These are phyloP conservation scores for Bimastos eiseni DNA, from an alignment of 2,888 invertebrate species.

Conservation along the genomic window DNA sequence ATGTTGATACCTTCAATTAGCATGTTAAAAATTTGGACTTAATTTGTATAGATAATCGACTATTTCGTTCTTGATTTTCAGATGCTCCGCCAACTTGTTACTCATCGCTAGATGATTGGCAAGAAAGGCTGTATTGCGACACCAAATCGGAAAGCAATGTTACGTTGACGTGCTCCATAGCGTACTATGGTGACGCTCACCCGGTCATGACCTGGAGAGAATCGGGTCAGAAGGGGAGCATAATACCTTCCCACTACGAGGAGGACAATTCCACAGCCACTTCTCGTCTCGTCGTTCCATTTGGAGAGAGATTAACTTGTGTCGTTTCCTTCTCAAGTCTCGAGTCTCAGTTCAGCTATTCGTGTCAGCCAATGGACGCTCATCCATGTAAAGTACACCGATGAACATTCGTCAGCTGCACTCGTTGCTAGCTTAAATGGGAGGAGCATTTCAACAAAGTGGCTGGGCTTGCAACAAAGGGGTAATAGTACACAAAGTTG, in stretches of 20 bases:
- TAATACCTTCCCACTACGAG: background rate
- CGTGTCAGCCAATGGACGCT: background rate
- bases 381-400: background rate
- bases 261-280: background rate
- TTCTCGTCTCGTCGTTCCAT: background rate
- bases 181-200: background rate
- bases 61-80: background rate
- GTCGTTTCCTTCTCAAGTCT: background rate
- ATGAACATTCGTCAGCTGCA: background rate
- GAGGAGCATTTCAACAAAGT: background rate
- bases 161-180: background rate
- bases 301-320: background rate
- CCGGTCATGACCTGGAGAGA: background rate
- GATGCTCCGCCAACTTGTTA: background rate
- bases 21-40: background rate
- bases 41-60: background rate
- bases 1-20: no score
- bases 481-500: no score
- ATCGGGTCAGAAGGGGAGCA: background rate
- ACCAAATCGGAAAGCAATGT: background rate
- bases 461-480: no score
- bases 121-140: background rate
- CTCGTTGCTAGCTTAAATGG: background rate
- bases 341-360: conserved; percentile 8
- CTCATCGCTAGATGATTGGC: background rate